phyloP scores from a whole-genome alignment of 2,113 vertebrate species.

The Struthidea cinerea region DNA sequence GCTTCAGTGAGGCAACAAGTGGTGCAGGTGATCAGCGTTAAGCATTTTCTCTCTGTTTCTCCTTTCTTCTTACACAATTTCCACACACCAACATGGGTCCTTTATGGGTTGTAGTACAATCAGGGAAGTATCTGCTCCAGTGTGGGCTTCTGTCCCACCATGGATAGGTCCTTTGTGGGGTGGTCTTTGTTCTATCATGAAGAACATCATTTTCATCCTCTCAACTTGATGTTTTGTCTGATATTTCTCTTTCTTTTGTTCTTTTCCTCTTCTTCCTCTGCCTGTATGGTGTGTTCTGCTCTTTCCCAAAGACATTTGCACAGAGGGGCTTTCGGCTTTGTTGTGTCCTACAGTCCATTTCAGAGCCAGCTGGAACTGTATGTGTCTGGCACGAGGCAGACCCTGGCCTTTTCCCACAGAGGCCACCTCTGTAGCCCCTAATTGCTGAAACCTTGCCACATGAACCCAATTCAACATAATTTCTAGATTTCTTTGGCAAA shows the following conservation, averaged over 20 bases:
- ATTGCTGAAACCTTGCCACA: background rate
- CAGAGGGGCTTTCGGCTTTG: background rate
- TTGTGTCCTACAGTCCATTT: background rate
- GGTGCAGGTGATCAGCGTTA: background rate
- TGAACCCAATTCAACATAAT: background rate
- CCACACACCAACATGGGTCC: background rate
- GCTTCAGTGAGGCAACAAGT: background rate
- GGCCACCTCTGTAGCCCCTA: background rate
- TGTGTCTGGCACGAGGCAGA: background rate
- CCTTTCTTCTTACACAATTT: background rate
- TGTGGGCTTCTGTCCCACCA: background rate
- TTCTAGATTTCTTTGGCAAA: background rate
- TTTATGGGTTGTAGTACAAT: background rate
- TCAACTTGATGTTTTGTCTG: background rate
- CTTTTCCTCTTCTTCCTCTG: background rate
- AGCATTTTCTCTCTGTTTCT: background rate
- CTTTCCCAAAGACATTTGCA: background rate
- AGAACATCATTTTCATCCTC: background rate
- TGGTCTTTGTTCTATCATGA: fast-evolving
- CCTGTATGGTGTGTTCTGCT: background rate
- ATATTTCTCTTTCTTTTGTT: background rate
- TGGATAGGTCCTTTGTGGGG: background rate
- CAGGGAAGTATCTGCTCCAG: background rate
- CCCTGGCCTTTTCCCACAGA: background rate
- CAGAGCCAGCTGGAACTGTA: background rate